Evolutionary conservation across 2,113 vertebrate species (phyloP), one percentile per base, ranked within the genome.

Genomic region (Spilogale gracilis): DNA sequence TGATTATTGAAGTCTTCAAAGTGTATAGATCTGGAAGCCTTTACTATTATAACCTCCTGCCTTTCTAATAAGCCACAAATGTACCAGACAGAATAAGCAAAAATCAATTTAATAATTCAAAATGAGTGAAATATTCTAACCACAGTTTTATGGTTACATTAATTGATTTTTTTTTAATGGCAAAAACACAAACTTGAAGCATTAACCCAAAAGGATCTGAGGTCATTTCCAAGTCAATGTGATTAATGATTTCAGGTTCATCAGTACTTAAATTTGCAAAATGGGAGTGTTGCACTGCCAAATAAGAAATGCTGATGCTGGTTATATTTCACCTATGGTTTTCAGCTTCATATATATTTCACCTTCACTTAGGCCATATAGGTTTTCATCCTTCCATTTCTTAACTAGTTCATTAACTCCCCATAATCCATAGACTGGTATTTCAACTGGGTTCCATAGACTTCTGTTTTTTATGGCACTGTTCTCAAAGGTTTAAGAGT

Each of bases 31-130:
- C 86, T 93, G 61, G 56, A 91, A 93, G 58, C 30, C 45, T 86
- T 96, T 87, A 4, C 86, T 81, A 32, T 94, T 95, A 90, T 67
- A 97, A 87, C 76, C 32, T 79, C 88, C 92, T 85, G 83, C 83
- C 58, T 97, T 98, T 90, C 89, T 89, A 84, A 93, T 92, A 97
- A 97, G 30, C 83, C 76, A 85, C 94, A 98, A 98, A 94, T 97
- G 97, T 63, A 96, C n/a, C n/a, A 88, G 84, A 86, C 9, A 89
- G 69, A 96, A 97, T 97, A 97, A 97, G 82, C 71, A 97, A 97
- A 98, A 98, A 97, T 98, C 96, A 97, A 97, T 97, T 96, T 84
- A 97, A 95, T 96, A 97, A 95, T 98, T 97, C 80, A 98, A 94
- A 97, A 93, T 91, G 74, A 93, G 67, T 97, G 61, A 95, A 98